A percentile compares a stretch with the other conserved stretches of the same genome.
These are phyloP conservation scores for Empis livida DNA, from an alignment of 2,888 invertebrate genomes.

Conservation along the genomic window DNA sequence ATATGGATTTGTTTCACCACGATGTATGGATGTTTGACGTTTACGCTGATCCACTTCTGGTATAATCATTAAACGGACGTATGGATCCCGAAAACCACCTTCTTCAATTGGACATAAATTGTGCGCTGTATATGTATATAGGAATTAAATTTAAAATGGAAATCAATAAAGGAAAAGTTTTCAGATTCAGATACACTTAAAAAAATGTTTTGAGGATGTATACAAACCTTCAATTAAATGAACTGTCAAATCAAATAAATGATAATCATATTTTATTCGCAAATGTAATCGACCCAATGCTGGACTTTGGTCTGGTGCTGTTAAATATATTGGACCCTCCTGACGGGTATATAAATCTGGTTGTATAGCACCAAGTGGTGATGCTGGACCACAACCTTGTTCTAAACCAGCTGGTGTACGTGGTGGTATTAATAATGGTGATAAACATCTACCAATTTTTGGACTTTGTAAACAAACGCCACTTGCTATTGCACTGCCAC, in stretches of 20 bases:
- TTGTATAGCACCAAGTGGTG: conserved; percentile 67
- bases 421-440: conserved; percentile 64
- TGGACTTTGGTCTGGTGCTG: conserved; percentile 47
- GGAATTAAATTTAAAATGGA: no score
- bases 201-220: no score
- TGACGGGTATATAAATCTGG: conserved; percentile 75
- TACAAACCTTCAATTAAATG: conserved; percentile 77
- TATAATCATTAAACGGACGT: conserved; percentile 63
- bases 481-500: conserved; percentile 19
- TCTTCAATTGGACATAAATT: conserved; percentile 72
- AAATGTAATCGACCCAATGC: conserved; percentile 72
- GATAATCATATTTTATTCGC: conserved; percentile 77
- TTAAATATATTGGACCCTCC: conserved; percentile 64
- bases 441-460: conserved; percentile 48
- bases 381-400: conserved; percentile 36
- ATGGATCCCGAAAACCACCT: conserved; percentile 82
- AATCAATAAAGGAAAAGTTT: background rate
- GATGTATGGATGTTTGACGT: conserved; percentile 71
- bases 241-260: conserved; percentile 79
- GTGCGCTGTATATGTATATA: conserved; percentile 55
- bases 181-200: background rate
- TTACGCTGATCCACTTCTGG: conserved; percentile 77
- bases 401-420: conserved; percentile 38
- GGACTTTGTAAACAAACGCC: conserved; percentile 23
- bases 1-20: conserved; percentile 74